Evolutionary conservation across 2,113 vertebrate genomes (phyloP).

Genomic region (Raphicerus campestris): DNA sequence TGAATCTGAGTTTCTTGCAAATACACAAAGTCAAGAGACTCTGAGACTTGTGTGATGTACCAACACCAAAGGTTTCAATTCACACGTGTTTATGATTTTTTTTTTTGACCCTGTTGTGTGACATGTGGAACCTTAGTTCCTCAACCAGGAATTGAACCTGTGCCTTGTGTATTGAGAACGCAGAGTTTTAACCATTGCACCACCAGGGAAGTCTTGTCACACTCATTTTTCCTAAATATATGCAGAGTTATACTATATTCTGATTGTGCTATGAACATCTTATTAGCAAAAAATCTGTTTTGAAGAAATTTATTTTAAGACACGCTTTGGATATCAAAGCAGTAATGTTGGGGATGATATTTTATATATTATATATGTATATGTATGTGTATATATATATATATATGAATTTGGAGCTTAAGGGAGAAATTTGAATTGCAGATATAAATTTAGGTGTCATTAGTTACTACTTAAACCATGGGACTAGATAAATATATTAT

Average conservation of each 20-base stretch:
- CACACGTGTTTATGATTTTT: not conserved
- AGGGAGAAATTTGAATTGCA: not conserved
- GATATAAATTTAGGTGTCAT: not conserved
- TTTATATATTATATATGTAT: not conserved
- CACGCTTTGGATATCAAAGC: not conserved
- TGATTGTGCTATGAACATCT: not conserved
- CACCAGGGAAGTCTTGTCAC: not conserved
- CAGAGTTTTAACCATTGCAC: not conserved
- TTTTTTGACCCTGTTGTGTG: not conserved
- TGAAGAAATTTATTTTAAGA: not conserved
- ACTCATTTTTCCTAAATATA: not conserved
- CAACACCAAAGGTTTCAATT: not conserved
- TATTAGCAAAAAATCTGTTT: not conserved
- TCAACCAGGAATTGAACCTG: not conserved
- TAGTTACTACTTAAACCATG: not conserved
- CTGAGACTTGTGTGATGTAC: not conserved
- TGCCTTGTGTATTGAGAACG: not conserved
- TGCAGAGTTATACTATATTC: not conserved
- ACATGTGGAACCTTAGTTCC: not conserved
- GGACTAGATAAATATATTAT: not conserved
- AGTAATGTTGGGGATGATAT: not conserved
- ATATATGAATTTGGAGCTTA: not conserved
- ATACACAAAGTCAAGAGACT: not conserved
- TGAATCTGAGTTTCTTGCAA: not conserved
- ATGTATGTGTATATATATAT: not conserved